A percentile compares a stretch with the other conserved stretches of the same genome.
Conservation (phyloP, 2,797 vertebrate genomes). For the Pseudocheirus occidentalis region DNA sequence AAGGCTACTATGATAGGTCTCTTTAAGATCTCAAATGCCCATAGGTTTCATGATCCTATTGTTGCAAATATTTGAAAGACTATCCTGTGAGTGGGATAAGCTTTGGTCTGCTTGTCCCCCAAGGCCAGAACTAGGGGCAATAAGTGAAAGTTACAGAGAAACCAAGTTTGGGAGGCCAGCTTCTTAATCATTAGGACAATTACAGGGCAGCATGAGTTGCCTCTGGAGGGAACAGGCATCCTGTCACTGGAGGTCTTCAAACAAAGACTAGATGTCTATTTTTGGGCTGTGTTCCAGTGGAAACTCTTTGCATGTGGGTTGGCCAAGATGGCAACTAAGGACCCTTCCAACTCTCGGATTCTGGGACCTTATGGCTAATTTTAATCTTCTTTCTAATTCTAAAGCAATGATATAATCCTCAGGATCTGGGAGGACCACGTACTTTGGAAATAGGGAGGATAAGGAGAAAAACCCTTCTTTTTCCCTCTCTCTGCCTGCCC, state of each 20-base stretch:
- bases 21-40: neutral
- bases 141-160: neutral
- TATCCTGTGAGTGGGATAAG: neutral
- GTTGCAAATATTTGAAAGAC: neutral
- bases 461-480: neutral
- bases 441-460: neutral
- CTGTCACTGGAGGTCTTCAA: neutral
- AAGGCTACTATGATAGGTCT: neutral
- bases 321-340: neutral
- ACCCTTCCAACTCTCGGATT: neutral
- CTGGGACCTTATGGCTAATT: neutral
- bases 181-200: neutral
- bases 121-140: neutral
- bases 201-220: neutral
- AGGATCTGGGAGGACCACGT: neutral
- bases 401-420: neutral
- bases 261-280: neutral
- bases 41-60: neutral
- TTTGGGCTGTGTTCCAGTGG: neutral
- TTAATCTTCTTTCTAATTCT: neutral
- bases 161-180: neutral
- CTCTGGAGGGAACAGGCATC: neutral
- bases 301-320: neutral
- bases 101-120: neutral
- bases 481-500: neutral